A percentile compares a stretch with the other conserved stretches of the same genome.
These are phyloP conservation scores for Aplochiton taeniatus DNA, from an alignment of 2,797 vertebrate species.

Conservation along the genomic window DNA sequence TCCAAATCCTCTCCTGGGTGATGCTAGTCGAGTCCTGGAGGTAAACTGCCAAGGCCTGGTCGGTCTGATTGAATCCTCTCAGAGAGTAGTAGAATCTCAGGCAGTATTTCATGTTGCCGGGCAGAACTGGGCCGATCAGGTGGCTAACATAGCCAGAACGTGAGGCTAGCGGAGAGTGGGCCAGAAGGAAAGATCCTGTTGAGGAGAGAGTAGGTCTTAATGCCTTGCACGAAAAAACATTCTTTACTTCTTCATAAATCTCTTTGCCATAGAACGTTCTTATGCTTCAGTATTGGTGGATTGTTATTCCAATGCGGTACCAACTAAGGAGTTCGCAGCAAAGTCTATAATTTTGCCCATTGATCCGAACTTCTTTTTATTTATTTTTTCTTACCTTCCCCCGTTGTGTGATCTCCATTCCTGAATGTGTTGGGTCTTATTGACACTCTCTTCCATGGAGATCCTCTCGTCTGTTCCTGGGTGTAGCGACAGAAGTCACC, in stretches of 20 bases:
- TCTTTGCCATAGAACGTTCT: constrained; percentile 30
- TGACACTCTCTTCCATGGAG: constrained; percentile 86
- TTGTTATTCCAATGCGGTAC: too few species aligned
- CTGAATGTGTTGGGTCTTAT: constrained; percentile 87
- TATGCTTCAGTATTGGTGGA: not conserved
- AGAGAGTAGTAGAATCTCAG: constrained; percentile 89
- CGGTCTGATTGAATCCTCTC: constrained; percentile 88
- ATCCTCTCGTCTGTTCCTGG: constrained; percentile 71
- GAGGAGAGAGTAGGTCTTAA: not conserved
- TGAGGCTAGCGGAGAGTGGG: constrained; percentile 80
- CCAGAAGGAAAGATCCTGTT: constrained; percentile 88
- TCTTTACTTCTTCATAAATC: constrained; percentile 22
- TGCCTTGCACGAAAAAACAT: constrained; percentile 9
- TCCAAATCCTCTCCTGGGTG: constrained; percentile 90
- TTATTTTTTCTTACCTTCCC: constrained; percentile 75
- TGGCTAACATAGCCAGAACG: constrained; percentile 83
- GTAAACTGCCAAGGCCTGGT: constrained; percentile 84
- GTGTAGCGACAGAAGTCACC: constrained; percentile 84
- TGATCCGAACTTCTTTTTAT: not conserved
- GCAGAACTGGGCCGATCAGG: constrained; percentile 81
- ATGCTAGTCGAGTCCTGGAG: constrained; percentile 80
- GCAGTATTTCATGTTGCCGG: constrained; percentile 88
- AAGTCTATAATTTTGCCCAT: not conserved
- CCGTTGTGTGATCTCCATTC: constrained; percentile 90
- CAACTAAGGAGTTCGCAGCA: too few species aligned